Percentiles rank a stretch among this genome's conserved stretches.
These are phyloP conservation scores for Cynopterus sphinx DNA, from an alignment of 2,797 vertebrate genomes.

Conservation along the genomic window DNA sequence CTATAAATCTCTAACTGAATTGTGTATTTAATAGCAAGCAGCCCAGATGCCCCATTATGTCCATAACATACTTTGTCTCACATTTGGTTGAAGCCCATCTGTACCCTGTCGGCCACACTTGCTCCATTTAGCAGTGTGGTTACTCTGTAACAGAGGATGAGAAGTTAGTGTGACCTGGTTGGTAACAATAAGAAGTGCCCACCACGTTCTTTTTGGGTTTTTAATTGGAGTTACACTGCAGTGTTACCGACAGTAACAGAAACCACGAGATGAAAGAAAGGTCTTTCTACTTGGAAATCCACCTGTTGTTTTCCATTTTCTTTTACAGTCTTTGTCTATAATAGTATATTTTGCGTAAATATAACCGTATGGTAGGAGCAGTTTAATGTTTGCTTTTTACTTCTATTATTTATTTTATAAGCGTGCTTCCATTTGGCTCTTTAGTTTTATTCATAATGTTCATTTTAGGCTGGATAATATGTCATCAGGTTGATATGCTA, in stretches of 20 bases:
- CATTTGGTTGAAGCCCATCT: background rate
- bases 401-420: background rate
- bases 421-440: background rate
- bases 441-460: background rate
- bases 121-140: background rate
- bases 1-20: background rate
- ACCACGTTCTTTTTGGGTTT: background rate
- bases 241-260: background rate
- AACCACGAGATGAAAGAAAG: background rate
- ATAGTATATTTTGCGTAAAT: background rate
- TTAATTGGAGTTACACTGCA: background rate
- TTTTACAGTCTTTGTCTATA: background rate
- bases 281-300: background rate
- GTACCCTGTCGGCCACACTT: background rate
- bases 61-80: background rate
- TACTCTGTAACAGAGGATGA: background rate
- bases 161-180: background rate
- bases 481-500: background rate
- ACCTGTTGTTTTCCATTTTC: background rate
- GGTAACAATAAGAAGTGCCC: background rate
- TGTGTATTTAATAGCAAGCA: background rate
- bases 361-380: background rate
- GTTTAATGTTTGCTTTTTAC: background rate
- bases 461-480: background rate
- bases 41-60: accelerated